A percentile compares a stretch with the other conserved stretches of the same genome.
Evolutionary conservation across 2,888 invertebrate genomes (phyloP).

Genomic region (Leptopilina syphax): DNA sequence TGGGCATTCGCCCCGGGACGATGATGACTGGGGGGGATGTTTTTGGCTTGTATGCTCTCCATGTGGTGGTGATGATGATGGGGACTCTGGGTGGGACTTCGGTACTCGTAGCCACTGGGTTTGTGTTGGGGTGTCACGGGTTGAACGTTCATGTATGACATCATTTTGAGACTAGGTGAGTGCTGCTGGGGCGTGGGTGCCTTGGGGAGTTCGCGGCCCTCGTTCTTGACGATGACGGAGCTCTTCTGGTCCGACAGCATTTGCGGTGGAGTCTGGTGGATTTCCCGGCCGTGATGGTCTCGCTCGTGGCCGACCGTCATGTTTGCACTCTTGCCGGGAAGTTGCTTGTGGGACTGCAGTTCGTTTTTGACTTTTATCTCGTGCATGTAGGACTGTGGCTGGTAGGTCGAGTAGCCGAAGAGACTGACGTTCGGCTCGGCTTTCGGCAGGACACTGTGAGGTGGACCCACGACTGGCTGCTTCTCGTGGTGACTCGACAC

Average conservation of each 20-base stretch:
- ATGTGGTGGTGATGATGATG: constrained; percentile 76
- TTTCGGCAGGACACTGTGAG: constrained; percentile 77
- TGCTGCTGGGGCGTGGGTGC: constrained; percentile 76
- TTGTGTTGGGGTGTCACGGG: constrained; percentile 70
- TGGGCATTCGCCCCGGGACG: constrained; percentile 66
- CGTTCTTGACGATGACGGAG: constrained; percentile 89
- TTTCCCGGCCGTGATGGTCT: constrained; percentile 72
- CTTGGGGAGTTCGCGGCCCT: constrained; percentile 81
- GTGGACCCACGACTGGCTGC: constrained; percentile 57
- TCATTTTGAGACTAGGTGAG: constrained; percentile 74
- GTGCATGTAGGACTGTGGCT: constrained; percentile 76
- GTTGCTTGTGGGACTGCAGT: constrained; percentile 67
- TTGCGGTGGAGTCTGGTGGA: constrained; percentile 83
- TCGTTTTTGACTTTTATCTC: constrained; percentile 83
- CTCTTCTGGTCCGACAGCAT: constrained; percentile 84
- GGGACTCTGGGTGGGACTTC: constrained; percentile 75
- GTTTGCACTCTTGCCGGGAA: constrained; percentile 71
- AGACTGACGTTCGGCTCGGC: constrained; percentile 84
- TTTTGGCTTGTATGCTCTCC: constrained; percentile 65
- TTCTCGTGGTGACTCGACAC: constrained; percentile 72
- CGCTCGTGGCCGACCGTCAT: constrained; percentile 74
- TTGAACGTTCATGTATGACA: constrained; percentile 73
- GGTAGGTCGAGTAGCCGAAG: constrained; percentile 83
- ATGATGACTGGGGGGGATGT: constrained; percentile 68
- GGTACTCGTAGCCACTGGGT: constrained; percentile 72